These are phyloP conservation scores for Umimayanthus chanpuru DNA, from an alignment of 92 coral and sea anemone species.

Conservation along the genomic window DNA sequence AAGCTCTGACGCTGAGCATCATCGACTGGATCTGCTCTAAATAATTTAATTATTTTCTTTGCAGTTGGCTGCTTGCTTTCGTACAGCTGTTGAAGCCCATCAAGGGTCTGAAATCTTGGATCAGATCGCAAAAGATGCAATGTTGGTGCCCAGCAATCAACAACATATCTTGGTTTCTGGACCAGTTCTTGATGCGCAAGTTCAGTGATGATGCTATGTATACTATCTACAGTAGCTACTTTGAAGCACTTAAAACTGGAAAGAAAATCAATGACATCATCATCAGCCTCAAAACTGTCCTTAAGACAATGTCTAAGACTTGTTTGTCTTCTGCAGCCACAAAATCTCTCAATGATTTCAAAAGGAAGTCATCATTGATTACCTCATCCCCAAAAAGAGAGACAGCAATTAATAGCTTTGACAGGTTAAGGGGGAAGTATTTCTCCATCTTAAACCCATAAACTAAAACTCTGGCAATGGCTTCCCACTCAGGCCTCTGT, in stretches of 20 bases:
- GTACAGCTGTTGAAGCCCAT: conserved; percentile 38
- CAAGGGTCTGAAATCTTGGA: conserved; percentile 33
- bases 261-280: conserved; percentile 40
- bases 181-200: conserved; percentile 51
- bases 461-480: conserved; percentile 43
- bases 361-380: conserved; percentile 39
- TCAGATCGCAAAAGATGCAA: conserved; percentile 26
- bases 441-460: conserved; percentile 39
- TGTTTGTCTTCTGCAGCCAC: conserved; percentile 50
- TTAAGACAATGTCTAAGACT: conserved; percentile 40
- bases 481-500: conserved; percentile 57
- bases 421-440: conserved; percentile 49
- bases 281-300: conserved; percentile 43
- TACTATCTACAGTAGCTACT: conserved; percentile 36
- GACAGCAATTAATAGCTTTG: conserved; percentile 43
- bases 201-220: conserved; percentile 29
- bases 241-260: conserved; percentile 37
- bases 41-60: conserved; percentile 36
- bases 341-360: conserved; percentile 43
- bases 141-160: conserved; percentile 50
- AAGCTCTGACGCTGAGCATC: conserved; percentile 33
- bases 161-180: conserved; percentile 47
- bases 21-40: conserved; percentile 20
- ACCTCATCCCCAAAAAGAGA: conserved; percentile 51
- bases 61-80: conserved; percentile 49